Conservation (phyloP, 2,113 vertebrate species). For the Rhegmatorhina hoffmannsi region DNA sequence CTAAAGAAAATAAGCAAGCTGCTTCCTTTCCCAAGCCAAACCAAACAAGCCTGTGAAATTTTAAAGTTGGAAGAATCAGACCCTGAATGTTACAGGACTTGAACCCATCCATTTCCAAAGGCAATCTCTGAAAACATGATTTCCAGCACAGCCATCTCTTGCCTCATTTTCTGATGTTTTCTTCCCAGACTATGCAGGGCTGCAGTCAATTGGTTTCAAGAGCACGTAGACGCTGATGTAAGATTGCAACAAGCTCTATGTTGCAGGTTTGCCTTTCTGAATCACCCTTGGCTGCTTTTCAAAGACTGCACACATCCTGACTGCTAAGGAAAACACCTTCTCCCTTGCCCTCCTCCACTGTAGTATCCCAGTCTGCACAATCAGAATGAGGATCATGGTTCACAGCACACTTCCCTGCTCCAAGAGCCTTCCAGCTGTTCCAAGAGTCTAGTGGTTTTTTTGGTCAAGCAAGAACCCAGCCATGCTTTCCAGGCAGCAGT, state of each 20-base stretch:
- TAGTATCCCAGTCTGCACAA: neutral
- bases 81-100: neutral
- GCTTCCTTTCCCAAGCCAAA: neutral
- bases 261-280: neutral
- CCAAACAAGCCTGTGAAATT: neutral
- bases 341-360: neutral
- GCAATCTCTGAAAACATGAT: neutral
- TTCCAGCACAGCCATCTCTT: neutral
- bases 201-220: neutral
- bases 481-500: neutral
- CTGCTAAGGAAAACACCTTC: neutral
- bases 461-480: neutral
- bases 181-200: neutral
- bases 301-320: neutral
- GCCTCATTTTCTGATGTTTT: neutral
- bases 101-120: neutral
- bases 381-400: neutral
- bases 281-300: neutral
- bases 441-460: neutral
- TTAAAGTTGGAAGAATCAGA: neutral
- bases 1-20: neutral
- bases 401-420: neutral
- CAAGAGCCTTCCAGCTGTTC: neutral
- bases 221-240: neutral
- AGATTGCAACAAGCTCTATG: rapidly evolving